phyloP scores from a whole-genome alignment of 2,797 vertebrate genomes.

The Esox masquinongy region DNA sequence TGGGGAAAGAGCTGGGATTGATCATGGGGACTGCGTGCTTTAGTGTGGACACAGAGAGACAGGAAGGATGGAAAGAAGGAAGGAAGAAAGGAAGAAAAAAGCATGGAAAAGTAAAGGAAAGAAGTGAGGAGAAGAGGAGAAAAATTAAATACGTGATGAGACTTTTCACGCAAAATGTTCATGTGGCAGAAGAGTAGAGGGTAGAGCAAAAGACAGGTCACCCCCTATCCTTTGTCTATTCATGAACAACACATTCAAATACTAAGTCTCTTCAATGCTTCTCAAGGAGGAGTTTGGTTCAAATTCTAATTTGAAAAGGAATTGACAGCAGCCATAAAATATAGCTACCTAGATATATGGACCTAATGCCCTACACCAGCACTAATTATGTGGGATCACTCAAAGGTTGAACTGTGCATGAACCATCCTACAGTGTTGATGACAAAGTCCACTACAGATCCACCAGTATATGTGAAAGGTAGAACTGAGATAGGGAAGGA shows the following conservation, averaged over 20 bases:
- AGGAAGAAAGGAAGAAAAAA: conserved; percentile 4
- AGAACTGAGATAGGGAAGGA: background rate
- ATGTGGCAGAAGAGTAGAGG: too few species aligned
- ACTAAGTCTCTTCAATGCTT: too few species aligned
- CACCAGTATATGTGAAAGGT: background rate
- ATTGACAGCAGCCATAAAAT: too few species aligned
- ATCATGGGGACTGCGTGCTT: conserved; percentile 86
- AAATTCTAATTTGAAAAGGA: too few species aligned
- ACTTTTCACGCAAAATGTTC: conserved; percentile 15
- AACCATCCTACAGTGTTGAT: background rate
- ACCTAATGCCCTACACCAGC: background rate
- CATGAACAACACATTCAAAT: too few species aligned
- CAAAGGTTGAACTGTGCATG: background rate
- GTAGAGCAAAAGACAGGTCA: too few species aligned
- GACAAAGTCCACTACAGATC: background rate
- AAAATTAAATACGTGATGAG: conserved; percentile 38
- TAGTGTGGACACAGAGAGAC: conserved; percentile 25
- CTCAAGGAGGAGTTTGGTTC: too few species aligned
- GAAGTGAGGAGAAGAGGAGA: conserved; percentile 24
- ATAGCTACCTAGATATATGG: background rate
- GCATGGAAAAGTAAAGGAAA: conserved; percentile 8
- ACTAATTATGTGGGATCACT: too few species aligned
- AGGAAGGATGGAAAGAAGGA: conserved; percentile 9
- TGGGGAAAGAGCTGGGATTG: conserved; percentile 77
- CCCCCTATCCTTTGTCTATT: too few species aligned